Evolutionary conservation across 2,888 invertebrate species (phyloP).

Genomic region (Mallateleia sp.): DNA sequence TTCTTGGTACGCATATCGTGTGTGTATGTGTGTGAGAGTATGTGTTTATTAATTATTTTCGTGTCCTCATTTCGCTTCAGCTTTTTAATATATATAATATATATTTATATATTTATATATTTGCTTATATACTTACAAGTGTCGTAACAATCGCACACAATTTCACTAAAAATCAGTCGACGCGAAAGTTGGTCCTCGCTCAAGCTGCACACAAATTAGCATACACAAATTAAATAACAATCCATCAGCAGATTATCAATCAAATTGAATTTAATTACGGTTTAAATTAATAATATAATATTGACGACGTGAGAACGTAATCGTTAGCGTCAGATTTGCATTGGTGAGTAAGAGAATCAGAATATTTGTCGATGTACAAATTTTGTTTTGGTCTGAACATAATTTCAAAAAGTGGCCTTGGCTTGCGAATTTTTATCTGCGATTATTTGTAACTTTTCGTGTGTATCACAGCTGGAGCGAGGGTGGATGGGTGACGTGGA

Average conservation of each 20-base stretch:
- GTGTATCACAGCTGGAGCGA: conserved; percentile 89
- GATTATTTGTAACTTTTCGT: conserved; percentile 86
- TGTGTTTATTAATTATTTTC: not conserved
- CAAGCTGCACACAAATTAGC: conserved; percentile 37
- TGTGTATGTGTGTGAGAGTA: too few species aligned
- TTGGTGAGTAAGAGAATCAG: too few species aligned
- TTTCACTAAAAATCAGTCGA: conserved; percentile 52
- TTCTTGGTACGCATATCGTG: not conserved
- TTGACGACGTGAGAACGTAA: conserved; percentile 80
- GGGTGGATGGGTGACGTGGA: conserved; percentile 81
- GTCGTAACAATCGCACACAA: conserved; percentile 57
- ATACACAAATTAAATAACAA: too few species aligned
- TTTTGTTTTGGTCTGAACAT: too few species aligned
- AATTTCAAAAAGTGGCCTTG: too few species aligned
- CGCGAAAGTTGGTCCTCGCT: conserved; percentile 43
- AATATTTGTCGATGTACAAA: too few species aligned
- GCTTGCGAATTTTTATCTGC: conserved; percentile 70
- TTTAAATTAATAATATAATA: conserved; percentile 49
- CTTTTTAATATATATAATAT: conserved; percentile 28
- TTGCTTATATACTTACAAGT: conserved; percentile 44
- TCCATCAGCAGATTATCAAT: too few species aligned
- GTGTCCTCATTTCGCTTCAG: too few species aligned
- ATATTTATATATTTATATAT: conserved; percentile 41
- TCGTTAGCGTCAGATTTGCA: too few species aligned
- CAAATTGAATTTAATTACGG: too few species aligned